A percentile compares a stretch with the other conserved stretches of the same genome.
phyloP scores from a whole-genome alignment of 1,140 invertebrate species.

The Parapsyche elsis region DNA sequence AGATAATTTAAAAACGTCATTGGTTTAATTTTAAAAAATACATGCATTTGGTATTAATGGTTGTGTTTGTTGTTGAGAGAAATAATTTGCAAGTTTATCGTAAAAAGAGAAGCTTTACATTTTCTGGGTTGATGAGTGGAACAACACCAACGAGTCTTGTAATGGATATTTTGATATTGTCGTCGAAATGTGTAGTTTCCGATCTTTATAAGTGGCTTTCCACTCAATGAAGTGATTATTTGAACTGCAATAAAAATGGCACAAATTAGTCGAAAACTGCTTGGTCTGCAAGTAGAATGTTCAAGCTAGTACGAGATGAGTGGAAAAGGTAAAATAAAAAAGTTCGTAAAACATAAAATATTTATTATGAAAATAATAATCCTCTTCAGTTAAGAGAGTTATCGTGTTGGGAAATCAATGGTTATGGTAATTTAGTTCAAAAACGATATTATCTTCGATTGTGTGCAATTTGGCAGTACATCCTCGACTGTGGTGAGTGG shows the following conservation, averaged over 20 bases:
- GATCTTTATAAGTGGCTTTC: conserved; percentile 17
- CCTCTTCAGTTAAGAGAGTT: no score
- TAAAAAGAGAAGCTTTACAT: conserved; percentile 40
- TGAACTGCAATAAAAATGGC: neutral
- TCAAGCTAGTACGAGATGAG: neutral
- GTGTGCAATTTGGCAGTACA: conserved; percentile 28
- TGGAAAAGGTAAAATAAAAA: no score
- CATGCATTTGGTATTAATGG: neutral
- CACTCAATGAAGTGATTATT: neutral
- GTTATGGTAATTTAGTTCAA: neutral
- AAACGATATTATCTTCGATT: neutral
- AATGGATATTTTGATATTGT: neutral
- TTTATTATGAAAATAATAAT: no score
- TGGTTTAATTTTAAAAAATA: no score
- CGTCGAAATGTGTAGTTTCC: conserved; percentile 12
- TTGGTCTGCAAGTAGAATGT: neutral
- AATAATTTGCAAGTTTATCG: neutral
- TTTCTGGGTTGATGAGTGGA: conserved; percentile 37
- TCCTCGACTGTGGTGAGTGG: conserved; percentile 7
- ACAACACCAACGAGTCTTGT: conserved; percentile 31
- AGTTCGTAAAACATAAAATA: no score
- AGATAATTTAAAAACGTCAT: no score
- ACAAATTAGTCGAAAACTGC: neutral
- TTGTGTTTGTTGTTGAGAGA: neutral
- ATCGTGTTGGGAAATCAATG: neutral